phyloP scores from a whole-genome alignment of 2,888 invertebrate species.

The Antitype chi region DNA sequence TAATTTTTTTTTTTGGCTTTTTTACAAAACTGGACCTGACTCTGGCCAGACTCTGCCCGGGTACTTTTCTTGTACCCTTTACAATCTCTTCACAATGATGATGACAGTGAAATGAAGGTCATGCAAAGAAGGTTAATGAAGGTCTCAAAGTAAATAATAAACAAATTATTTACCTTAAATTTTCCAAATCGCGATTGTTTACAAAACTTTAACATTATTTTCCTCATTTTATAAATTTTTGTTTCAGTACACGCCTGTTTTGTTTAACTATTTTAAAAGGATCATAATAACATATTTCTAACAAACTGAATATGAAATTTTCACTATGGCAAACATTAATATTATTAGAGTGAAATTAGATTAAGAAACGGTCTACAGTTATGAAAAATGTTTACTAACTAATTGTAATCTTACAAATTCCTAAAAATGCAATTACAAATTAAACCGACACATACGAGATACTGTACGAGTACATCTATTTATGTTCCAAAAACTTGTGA shows the following conservation, averaged over 20 bases:
- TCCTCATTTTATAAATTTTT: background rate
- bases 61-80: background rate
- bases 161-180: background rate
- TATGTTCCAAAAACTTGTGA: constrained; percentile 19
- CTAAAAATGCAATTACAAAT: background rate
- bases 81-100: background rate
- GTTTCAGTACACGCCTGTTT: background rate
- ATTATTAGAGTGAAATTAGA: background rate
- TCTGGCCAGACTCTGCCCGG: background rate
- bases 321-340: background rate
- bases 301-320: background rate
- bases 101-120: background rate
- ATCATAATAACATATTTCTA: background rate
- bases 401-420: background rate
- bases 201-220: background rate
- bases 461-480: background rate
- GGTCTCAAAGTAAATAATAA: background rate
- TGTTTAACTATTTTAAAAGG: background rate
- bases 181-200: background rate
- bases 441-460: background rate
- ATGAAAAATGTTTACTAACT: background rate
- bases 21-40: background rate
- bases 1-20: background rate
- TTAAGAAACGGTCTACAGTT: background rate
- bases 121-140: background rate